These are phyloP conservation scores for Epinephelus lanceolatus DNA, from an alignment of 2,113 vertebrate genomes.

Conservation along the genomic window DNA sequence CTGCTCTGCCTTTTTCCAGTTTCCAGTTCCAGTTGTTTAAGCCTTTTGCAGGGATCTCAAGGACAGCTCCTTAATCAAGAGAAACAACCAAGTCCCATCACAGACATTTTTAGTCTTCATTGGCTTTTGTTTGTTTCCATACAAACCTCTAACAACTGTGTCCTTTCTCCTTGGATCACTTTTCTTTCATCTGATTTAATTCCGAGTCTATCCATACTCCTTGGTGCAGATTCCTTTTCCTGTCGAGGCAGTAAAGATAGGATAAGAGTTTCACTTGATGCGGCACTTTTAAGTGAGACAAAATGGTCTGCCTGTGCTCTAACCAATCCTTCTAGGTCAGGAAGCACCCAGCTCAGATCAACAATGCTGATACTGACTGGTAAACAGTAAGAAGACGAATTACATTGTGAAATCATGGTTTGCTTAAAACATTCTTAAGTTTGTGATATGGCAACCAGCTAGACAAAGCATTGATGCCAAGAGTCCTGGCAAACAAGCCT, in stretches of 20 bases:
- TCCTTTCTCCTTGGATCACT: conserved; percentile 11
- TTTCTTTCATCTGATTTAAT: conserved; percentile 42
- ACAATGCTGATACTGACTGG: background rate
- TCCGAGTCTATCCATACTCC: conserved; percentile 11
- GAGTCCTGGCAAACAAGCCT: background rate
- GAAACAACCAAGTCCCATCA: conserved; percentile 29
- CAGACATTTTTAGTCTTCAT: conserved; percentile 3
- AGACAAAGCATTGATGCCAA: conserved; percentile 1
- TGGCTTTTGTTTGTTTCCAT: conserved; percentile 15
- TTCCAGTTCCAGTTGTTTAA: background rate
- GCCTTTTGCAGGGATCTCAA: background rate
- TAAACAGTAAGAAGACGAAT: conserved; percentile 2
- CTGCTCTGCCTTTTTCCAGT: background rate
- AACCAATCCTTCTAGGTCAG: background rate
- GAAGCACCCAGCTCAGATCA: background rate
- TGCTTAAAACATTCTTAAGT: conserved; percentile 5
- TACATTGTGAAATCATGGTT: background rate
- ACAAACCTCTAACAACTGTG: conserved; percentile 5
- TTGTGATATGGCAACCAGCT: background rate
- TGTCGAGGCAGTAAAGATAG: background rate
- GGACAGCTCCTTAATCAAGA: conserved; percentile 25
- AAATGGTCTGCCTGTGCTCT: background rate
- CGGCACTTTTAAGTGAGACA: background rate
- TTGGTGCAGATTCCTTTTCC: background rate
- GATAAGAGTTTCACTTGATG: background rate